Percentiles rank a stretch among this genome's conserved stretches.
Conservation (phyloP, 1,140 invertebrate species). For the Oryctes rhinoceros region DNA sequence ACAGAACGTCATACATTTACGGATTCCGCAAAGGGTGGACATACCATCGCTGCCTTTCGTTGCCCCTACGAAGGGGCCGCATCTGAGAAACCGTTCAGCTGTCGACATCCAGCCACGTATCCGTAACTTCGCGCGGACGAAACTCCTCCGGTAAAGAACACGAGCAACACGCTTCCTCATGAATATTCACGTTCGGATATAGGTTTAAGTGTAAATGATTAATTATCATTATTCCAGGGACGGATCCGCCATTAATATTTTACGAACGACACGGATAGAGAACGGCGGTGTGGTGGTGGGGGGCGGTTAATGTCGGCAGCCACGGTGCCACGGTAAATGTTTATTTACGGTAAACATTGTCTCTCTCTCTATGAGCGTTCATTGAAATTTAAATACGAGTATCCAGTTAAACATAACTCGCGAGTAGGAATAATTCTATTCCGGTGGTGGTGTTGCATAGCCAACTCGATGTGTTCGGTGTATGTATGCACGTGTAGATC, state of each 20-base stretch:
- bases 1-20: constrained; percentile 42
- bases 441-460: not conserved
- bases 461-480: not conserved
- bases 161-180: constrained; percentile 49
- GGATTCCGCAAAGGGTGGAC: constrained; percentile 41
- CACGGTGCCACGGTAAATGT: constrained; percentile 46
- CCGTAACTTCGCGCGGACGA: not conserved
- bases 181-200: constrained; percentile 57
- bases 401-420: not conserved
- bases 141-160: not conserved
- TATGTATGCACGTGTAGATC: constrained; percentile 10
- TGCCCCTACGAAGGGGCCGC: constrained; percentile 35
- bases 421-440: not conserved
- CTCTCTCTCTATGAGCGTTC: constrained; percentile 46
- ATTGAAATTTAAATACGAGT: constrained; percentile 48
- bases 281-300: not conserved
- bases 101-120: constrained; percentile 26
- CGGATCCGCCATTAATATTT: constrained; percentile 55
- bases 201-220: constrained; percentile 58
- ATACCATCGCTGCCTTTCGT: constrained; percentile 25
- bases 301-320: not conserved
- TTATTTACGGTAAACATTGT: constrained; percentile 56
- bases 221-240: constrained; percentile 59
- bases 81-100: constrained; percentile 44
- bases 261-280: constrained; percentile 52